These are phyloP conservation scores for Tetrapedia diversipes DNA, from an alignment of 2,888 invertebrate genomes.

Conservation along the genomic window DNA sequence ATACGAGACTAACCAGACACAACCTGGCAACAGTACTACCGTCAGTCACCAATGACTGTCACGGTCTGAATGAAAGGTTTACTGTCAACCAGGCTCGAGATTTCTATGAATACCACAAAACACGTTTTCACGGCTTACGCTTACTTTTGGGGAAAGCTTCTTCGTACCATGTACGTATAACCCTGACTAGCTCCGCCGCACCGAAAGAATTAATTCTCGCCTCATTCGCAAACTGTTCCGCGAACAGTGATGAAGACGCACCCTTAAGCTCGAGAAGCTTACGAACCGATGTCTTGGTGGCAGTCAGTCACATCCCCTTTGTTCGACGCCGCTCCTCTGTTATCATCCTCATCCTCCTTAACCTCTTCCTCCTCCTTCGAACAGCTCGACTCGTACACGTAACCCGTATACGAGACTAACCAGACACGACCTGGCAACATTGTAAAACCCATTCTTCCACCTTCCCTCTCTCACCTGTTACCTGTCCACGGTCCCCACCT, in stretches of 20 bases:
- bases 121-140: too few relatives aligned
- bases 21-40: slow-evolving; percentile 68
- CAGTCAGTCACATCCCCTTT: slow-evolving; percentile 44
- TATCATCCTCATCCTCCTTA: slow-evolving; percentile 32
- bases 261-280: neutral
- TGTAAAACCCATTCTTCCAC: slow-evolving; percentile 56
- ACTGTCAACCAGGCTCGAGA: too few relatives aligned
- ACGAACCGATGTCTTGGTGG: slow-evolving; percentile 8
- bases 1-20: slow-evolving; percentile 44
- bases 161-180: too few relatives aligned
- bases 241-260: too few relatives aligned
- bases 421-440: slow-evolving; percentile 64
- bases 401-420: slow-evolving; percentile 50
- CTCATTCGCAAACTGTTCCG: too few relatives aligned
- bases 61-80: too few relatives aligned
- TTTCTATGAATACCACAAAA: too few relatives aligned
- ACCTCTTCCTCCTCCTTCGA: too few relatives aligned
- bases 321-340: slow-evolving; percentile 42
- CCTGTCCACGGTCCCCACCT: slow-evolving; percentile 36
- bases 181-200: too few relatives aligned
- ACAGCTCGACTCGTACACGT: slow-evolving; percentile 44
- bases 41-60: too few relatives aligned
- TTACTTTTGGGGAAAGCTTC: too few relatives aligned
- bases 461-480: slow-evolving; percentile 66
- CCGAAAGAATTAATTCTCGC: too few relatives aligned